These are phyloP conservation scores for Danio tinwini DNA, from an alignment of 2,797 vertebrate species.

Conservation along the genomic window DNA sequence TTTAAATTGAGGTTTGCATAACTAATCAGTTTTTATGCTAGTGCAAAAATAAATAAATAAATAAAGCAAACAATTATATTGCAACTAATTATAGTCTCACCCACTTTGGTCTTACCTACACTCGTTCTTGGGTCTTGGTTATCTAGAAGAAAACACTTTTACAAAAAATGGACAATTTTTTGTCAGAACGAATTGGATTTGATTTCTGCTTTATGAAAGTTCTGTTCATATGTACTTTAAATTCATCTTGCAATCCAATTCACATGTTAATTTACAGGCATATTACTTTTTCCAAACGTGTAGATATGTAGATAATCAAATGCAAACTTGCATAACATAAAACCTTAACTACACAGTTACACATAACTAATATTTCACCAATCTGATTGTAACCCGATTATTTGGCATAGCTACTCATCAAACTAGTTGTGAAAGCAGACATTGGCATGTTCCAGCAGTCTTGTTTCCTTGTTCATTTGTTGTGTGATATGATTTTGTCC, in stretches of 20 bases:
- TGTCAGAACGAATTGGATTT: too few species aligned
- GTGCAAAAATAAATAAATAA: too few species aligned
- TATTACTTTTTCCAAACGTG: not conserved
- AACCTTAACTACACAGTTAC: too few species aligned
- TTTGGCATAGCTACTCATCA: not conserved
- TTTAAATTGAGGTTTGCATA: too few species aligned
- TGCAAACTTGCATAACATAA: too few species aligned
- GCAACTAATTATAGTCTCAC: too few species aligned
- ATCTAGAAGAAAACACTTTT: too few species aligned
- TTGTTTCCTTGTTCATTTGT: slow-evolving; percentile 65
- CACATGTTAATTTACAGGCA: not conserved
- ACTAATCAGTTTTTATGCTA: too few species aligned
- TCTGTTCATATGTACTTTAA: not conserved
- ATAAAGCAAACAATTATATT: too few species aligned
- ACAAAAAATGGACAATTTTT: too few species aligned
- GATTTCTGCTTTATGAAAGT: not conserved
- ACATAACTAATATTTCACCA: not conserved
- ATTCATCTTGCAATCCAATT: not conserved
- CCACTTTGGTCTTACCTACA: too few species aligned
- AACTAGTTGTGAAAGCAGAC: slow-evolving; percentile 48
- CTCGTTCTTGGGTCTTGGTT: too few species aligned
- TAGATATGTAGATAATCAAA: not conserved
- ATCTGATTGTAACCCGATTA: not conserved
- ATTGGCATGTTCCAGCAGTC: slow-evolving; percentile 21
- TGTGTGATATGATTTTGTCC: slow-evolving; percentile 62